Percentiles rank a stretch among this genome's conserved stretches.
phyloP scores from a whole-genome alignment of 2,888 invertebrate genomes.

The Lasioglossum morio region DNA sequence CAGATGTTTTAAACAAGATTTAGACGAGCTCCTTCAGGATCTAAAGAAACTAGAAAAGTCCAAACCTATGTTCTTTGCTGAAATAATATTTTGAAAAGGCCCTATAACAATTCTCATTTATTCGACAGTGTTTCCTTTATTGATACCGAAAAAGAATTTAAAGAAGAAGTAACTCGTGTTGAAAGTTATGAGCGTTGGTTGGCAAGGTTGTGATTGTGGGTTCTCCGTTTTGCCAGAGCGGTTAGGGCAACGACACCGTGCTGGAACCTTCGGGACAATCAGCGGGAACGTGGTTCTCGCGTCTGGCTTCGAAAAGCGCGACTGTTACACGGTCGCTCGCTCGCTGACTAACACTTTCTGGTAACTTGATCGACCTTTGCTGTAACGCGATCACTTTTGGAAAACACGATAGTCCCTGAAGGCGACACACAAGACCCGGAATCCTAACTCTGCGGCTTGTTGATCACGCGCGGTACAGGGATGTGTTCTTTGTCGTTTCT shows the following conservation, averaged over 20 bases:
- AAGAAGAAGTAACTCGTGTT: neutral
- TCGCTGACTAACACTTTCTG: neutral
- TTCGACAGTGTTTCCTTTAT: neutral
- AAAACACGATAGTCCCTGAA: conserved; percentile 31
- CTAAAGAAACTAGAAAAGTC: no score
- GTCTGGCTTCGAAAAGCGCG: neutral
- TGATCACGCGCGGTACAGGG: neutral
- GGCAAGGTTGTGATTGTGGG: neutral
- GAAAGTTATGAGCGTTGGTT: neutral
- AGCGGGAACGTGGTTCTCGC: neutral
- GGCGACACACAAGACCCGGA: neutral
- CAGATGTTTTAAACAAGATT: no score
- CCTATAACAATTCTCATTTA: neutral
- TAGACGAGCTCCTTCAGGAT: no score
- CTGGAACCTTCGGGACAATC: neutral
- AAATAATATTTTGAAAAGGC: no score
- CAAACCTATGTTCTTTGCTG: no score
- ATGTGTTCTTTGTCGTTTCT: neutral
- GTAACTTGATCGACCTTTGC: conserved; percentile 36
- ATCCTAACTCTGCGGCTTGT: neutral
- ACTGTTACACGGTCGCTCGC: conserved; percentile 4
- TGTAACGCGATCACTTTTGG: conserved; percentile 41
- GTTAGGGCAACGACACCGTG: neutral
- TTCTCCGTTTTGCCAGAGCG: neutral
- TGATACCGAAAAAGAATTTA: neutral